Conservation (phyloP, 2,888 invertebrate genomes). For the Drosophila greeni region DNA sequence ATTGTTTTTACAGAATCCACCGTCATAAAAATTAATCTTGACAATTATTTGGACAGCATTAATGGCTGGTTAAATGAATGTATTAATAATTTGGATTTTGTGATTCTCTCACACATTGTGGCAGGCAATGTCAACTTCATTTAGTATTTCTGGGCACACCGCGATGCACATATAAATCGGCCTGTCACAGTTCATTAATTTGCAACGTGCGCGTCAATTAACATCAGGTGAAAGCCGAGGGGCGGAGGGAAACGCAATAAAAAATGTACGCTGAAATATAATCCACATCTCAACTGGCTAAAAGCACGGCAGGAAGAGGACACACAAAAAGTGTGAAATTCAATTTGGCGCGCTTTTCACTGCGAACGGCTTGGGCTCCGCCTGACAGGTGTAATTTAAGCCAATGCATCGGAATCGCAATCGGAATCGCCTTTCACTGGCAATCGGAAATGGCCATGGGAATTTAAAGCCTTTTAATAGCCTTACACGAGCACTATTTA, state of each 20-base stretch:
- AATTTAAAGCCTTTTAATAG: conserved; percentile 57
- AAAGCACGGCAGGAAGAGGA: conserved; percentile 14
- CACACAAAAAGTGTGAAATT: conserved; percentile 43
- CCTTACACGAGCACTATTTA: conserved; percentile 24
- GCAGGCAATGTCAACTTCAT: conserved; percentile 21
- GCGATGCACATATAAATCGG: conserved; percentile 15
- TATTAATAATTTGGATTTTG: conserved; percentile 24
- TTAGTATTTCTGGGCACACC: conserved; percentile 19
- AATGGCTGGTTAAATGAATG: conserved; percentile 22
- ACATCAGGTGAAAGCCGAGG: conserved; percentile 23
- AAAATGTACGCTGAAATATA: conserved; percentile 28
- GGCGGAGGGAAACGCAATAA: conserved; percentile 13
- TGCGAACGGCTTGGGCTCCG: conserved; percentile 11
- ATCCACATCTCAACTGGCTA: conserved; percentile 31
- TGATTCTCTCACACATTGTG: conserved; percentile 12
- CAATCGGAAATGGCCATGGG: conserved; percentile 45
- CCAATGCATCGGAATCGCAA: conserved; percentile 41
- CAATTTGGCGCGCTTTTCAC: conserved; percentile 46
- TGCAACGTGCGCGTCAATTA: conserved; percentile 37
- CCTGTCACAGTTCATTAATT: conserved; percentile 49
- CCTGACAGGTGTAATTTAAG: conserved; percentile 45
- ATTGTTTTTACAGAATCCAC: conserved; percentile 11
- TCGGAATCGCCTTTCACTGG: conserved; percentile 45
- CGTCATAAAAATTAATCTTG: conserved; percentile 15
- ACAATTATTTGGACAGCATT: conserved; percentile 19